phyloP scores from a whole-genome alignment of 2,113 vertebrate species.

The Sus scrofa region DNA sequence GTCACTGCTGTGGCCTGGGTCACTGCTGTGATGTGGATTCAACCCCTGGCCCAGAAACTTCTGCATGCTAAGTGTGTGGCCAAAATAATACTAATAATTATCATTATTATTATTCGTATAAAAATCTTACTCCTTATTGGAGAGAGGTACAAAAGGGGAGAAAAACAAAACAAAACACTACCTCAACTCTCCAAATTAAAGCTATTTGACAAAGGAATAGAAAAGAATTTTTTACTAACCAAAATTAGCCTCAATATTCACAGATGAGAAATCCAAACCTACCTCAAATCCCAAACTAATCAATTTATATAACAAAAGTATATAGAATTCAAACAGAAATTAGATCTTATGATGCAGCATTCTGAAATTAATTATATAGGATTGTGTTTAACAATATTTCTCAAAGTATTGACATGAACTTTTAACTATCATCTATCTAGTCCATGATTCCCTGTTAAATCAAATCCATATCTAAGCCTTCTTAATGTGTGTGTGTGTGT shows the following conservation, averaged over 20 bases:
- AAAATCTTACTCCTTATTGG: background rate
- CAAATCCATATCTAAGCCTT: constrained; percentile 28
- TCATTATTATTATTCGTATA: background rate
- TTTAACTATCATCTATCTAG: constrained; percentile 38
- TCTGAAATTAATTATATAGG: background rate
- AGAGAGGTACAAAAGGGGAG: background rate
- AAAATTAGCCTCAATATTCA: background rate
- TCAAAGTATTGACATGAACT: constrained; percentile 43
- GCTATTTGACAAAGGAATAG: background rate
- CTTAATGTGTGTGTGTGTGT: background rate
- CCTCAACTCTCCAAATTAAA: background rate
- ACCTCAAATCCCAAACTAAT: background rate
- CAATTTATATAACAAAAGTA: background rate
- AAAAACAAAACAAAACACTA: too few relatives aligned
- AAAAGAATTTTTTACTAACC: background rate
- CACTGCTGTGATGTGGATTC: too few relatives aligned
- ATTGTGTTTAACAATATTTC: constrained; percentile 39
- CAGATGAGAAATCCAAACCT: constrained; percentile 15
- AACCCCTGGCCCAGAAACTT: too few relatives aligned
- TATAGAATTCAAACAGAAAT: constrained; percentile 42
- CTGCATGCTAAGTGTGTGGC: too few relatives aligned
- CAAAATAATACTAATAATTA: too few relatives aligned
- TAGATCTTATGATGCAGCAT: background rate
- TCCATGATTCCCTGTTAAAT: background rate
- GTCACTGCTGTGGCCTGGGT: too few relatives aligned